Percentiles rank a stretch among this genome's conserved stretches.
These are phyloP conservation scores for Xiphophorus hellerii DNA, from an alignment of 2,113 vertebrate genomes.

Conservation along the genomic window DNA sequence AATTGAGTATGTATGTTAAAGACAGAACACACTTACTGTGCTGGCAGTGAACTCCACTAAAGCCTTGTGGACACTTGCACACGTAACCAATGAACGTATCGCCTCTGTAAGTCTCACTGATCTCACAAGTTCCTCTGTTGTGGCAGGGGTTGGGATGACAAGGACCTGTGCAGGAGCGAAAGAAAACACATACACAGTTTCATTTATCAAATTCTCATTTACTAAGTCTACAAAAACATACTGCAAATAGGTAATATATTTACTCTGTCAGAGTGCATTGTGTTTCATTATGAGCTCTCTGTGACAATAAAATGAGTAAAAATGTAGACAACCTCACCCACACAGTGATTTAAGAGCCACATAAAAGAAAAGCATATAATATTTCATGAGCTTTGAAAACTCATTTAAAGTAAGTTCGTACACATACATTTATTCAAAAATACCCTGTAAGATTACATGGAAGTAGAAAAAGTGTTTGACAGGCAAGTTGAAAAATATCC, in stretches of 20 bases:
- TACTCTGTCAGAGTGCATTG: background rate
- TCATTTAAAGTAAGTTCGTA: slow-evolving; percentile 14
- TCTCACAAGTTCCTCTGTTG: slow-evolving; percentile 94
- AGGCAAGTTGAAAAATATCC: slow-evolving; percentile 2
- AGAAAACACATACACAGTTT: slow-evolving; percentile 1
- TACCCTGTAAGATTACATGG: background rate
- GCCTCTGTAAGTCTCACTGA: slow-evolving; percentile 93
- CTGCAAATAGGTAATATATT: slow-evolving; percentile 4
- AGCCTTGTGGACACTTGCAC: slow-evolving; percentile 93
- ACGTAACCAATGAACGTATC: slow-evolving; percentile 97
- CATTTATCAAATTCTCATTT: slow-evolving; percentile 1
- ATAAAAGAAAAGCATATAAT: background rate
- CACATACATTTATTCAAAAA: slow-evolving; percentile 9
- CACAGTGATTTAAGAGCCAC: background rate
- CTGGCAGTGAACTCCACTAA: slow-evolving; percentile 96
- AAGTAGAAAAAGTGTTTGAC: slow-evolving; percentile 24
- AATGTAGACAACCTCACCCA: background rate
- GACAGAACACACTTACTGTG: slow-evolving; percentile 88
- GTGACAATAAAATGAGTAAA: slow-evolving; percentile 16
- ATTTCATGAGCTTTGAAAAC: background rate
- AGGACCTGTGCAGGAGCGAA: slow-evolving; percentile 81
- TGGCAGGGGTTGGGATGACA: slow-evolving; percentile 97
- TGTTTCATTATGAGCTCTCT: slow-evolving; percentile 1
- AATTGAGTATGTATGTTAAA: background rate
- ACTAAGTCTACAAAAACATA: slow-evolving; percentile 14